A percentile compares a stretch with the other conserved stretches of the same genome.
These are phyloP conservation scores for Alcedo quadribrachys DNA, from an alignment of 2,797 vertebrate species.

Conservation along the genomic window DNA sequence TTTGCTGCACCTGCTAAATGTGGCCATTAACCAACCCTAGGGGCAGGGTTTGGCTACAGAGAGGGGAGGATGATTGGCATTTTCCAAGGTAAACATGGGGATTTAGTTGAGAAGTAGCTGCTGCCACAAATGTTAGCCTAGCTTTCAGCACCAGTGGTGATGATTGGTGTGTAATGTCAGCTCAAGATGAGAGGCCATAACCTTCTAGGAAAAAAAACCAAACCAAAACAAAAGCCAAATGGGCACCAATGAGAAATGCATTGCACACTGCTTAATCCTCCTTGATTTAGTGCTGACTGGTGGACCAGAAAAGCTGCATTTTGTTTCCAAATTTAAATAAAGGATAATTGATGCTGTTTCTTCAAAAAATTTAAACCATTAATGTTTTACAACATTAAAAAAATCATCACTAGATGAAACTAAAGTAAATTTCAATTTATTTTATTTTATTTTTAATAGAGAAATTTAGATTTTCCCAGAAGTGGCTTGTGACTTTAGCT, in stretches of 20 bases:
- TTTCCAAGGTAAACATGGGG: slow-evolving; percentile 9
- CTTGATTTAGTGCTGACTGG: background rate
- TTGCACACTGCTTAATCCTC: background rate
- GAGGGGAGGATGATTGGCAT: background rate
- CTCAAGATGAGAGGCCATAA: background rate
- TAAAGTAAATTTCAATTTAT: background rate
- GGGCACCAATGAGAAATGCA: background rate
- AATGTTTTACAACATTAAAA: background rate
- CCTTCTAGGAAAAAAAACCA: background rate
- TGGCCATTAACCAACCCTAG: background rate
- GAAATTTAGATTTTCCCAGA: background rate
- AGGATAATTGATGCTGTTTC: background rate
- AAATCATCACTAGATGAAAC: background rate
- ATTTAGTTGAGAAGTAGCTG: slow-evolving; percentile 15
- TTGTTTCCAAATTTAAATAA: background rate
- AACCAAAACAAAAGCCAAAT: background rate
- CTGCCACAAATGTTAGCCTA: background rate
- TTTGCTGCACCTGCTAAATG: background rate
- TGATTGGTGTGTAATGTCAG: slow-evolving; percentile 1
- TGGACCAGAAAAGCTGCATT: background rate
- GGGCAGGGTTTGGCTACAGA: background rate
- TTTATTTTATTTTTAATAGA: background rate
- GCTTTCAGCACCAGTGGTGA: slow-evolving; percentile 17
- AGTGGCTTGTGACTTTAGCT: background rate
- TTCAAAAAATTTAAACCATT: background rate